A percentile compares a stretch with the other conserved stretches of the same genome.
phyloP scores from a whole-genome alignment of 2,797 vertebrate species.

The Chelon auratus region DNA sequence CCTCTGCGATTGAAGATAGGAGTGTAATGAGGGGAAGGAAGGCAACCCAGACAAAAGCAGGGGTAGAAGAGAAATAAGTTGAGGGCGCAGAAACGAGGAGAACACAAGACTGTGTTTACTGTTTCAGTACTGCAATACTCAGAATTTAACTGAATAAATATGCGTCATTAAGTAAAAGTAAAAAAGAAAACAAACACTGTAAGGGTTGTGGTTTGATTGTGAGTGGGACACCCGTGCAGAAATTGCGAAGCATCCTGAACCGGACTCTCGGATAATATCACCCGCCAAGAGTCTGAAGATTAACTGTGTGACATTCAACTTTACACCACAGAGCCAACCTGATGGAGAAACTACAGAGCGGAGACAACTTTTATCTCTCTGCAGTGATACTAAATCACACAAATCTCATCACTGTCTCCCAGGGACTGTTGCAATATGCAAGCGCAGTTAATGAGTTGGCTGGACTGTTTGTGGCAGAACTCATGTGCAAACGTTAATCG shows the following conservation, averaged over 20 bases:
- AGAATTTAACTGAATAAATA: neutral
- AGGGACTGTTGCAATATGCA: conserved; percentile 32
- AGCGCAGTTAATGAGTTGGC: conserved; percentile 38
- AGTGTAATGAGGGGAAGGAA: conserved; percentile 44
- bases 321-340: neutral
- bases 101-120: conserved; percentile 1
- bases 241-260: neutral
- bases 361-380: conserved; percentile 40
- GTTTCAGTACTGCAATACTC: neutral
- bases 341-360: neutral
- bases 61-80: conserved; percentile 4
- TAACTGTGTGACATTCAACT: conserved; percentile 29
- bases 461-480: conserved; percentile 32
- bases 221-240: neutral
- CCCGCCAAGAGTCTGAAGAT: conserved; percentile 4
- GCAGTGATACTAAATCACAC: conserved; percentile 53
- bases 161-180: neutral
- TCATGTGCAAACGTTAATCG: conserved; percentile 48
- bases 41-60: conserved; percentile 22
- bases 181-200: neutral
- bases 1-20: conserved; percentile 48
- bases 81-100: conserved; percentile 15
- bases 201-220: neutral
- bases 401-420: conserved; percentile 32
- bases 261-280: conserved; percentile 2